These are phyloP conservation scores for Tychaedon coryphoeus DNA, from an alignment of 2,113 vertebrate genomes.

Conservation along the genomic window DNA sequence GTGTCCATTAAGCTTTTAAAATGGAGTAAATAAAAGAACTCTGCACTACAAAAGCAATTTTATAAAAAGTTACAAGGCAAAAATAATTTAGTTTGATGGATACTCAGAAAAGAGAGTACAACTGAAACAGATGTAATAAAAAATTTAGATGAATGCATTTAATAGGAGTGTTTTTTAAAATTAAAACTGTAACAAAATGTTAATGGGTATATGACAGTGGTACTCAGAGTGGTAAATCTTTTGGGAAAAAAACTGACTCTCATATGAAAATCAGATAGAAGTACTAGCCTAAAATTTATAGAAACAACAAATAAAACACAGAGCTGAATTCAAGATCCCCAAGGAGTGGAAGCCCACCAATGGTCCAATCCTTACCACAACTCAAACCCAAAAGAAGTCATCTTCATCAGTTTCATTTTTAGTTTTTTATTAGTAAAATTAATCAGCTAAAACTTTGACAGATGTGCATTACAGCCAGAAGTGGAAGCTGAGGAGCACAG, in stretches of 20 bases:
- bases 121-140: neutral
- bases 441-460: neutral
- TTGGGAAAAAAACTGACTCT: neutral
- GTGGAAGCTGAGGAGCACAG: neutral
- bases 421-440: neutral
- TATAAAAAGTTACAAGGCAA: neutral
- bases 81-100: neutral
- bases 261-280: neutral
- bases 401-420: neutral
- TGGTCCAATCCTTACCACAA: neutral
- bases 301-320: neutral
- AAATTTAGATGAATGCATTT: neutral
- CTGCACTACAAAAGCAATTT: neutral
- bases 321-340: neutral
- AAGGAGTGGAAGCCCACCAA: accelerated
- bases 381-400: neutral
- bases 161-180: constrained; percentile 12
- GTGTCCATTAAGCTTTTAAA: neutral
- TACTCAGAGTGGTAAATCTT: neutral
- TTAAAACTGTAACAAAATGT: neutral
- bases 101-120: neutral
- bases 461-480: neutral
- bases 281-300: neutral
- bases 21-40: neutral
- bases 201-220: neutral